A percentile compares a stretch with the other conserved stretches of the same genome.
Evolutionary conservation across 2,888 invertebrate species (phyloP).

Genomic region (Limnephilus auricula): DNA sequence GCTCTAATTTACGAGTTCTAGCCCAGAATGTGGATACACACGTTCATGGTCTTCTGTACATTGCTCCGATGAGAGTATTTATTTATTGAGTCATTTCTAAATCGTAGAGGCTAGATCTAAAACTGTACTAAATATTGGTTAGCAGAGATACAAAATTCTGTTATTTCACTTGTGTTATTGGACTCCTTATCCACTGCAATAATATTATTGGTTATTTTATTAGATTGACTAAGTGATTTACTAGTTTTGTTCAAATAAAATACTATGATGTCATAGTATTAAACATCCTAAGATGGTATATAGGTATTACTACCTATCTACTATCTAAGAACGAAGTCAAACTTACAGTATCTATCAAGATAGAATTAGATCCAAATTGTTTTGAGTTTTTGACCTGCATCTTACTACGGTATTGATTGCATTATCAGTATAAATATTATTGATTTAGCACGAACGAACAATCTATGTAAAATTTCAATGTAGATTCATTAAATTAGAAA

Average conservation of each 20-base stretch:
- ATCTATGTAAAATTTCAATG: too few relatives aligned
- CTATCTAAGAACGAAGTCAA: neutral
- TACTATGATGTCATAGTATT: neutral
- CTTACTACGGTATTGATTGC: neutral
- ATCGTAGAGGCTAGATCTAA: neutral
- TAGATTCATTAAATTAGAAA: too few relatives aligned
- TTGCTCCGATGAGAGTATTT: conserved; percentile 29
- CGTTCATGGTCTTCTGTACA: conserved; percentile 3
- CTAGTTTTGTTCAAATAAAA: neutral
- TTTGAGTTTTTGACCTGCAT: neutral
- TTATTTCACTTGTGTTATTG: neutral
- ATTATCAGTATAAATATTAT: too few relatives aligned
- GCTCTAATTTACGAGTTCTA: conserved; percentile 36
- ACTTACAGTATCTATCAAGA: neutral
- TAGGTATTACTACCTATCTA: too few relatives aligned
- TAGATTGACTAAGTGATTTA: neutral
- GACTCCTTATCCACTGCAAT: neutral
- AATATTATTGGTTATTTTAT: neutral
- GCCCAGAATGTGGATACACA: neutral
- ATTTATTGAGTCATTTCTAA: conserved; percentile 6
- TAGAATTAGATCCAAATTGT: neutral
- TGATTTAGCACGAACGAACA: too few relatives aligned
- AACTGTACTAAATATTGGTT: neutral
- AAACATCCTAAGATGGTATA: neutral
- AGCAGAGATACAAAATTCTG: neutral